Conservation (phyloP, 2,113 vertebrate genomes). For the Nanger granti region DNA sequence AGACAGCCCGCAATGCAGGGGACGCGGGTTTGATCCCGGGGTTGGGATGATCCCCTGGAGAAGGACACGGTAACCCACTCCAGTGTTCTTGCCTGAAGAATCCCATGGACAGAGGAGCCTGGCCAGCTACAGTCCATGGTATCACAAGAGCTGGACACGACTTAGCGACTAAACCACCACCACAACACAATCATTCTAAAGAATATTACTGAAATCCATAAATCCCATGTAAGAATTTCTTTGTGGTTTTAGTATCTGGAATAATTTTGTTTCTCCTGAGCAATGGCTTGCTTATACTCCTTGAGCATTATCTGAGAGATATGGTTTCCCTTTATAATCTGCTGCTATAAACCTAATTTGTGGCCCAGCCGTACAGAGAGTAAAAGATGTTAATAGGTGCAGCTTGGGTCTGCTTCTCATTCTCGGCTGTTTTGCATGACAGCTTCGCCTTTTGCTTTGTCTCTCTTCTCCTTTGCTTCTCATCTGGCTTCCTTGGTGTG, state of each 20-base stretch:
- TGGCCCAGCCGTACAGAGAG: not conserved
- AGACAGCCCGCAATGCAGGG: not conserved
- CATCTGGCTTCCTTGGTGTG: not conserved
- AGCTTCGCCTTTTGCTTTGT: not conserved
- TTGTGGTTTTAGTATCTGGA: not conserved
- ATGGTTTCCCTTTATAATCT: not conserved
- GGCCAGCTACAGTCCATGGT: not conserved
- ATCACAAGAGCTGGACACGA: not conserved
- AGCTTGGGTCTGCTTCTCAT: not conserved
- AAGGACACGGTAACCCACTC: not conserved
- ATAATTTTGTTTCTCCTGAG: not conserved
- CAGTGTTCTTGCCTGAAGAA: not conserved
- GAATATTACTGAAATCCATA: not conserved
- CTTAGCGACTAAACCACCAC: not conserved
- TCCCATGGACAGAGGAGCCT: not conserved
- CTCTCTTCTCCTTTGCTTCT: not conserved
- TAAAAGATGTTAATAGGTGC: not conserved
- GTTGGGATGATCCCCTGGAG: not conserved
- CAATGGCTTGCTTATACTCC: not conserved
- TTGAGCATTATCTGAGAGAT: not conserved
- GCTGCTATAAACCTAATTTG: not conserved
- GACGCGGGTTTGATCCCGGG: not conserved
- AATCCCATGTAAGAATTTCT: not conserved
- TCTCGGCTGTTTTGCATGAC: accelerated
- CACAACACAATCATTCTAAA: not conserved